These are phyloP conservation scores for Burhinus oedicnemus DNA, from an alignment of 2,113 vertebrate species.

Conservation along the genomic window DNA sequence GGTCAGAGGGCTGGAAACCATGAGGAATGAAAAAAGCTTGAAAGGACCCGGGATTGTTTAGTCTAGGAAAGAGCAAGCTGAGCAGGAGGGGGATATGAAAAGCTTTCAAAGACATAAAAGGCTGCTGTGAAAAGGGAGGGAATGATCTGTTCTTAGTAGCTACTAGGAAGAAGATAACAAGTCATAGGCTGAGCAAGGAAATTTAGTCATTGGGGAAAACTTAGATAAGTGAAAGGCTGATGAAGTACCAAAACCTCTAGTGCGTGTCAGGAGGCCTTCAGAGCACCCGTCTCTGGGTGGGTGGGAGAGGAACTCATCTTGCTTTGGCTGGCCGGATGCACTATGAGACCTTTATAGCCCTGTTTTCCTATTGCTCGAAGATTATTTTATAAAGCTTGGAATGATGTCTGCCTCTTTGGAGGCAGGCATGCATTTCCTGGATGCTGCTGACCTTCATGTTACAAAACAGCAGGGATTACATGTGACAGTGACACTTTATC, in stretches of 20 bases:
- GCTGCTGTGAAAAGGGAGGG: not conserved
- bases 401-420: not conserved
- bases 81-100: not conserved
- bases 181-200: not conserved
- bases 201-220: not conserved
- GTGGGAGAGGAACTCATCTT: not conserved
- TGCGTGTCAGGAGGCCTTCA: not conserved
- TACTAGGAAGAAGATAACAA: not conserved
- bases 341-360: not conserved
- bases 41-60: constrained; percentile 36
- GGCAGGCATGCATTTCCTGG: not conserved
- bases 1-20: constrained; percentile 16
- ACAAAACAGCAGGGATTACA: not conserved
- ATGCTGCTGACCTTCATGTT: not conserved
- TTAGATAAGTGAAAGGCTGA: not conserved
- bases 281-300: not conserved
- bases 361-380: not conserved
- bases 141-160: not conserved
- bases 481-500: not conserved
- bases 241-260: not conserved
- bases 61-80: constrained; percentile 26
- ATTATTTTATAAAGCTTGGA: not conserved
- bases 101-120: constrained; percentile 32
- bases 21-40: constrained; percentile 36
- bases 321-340: not conserved